Percentiles rank a stretch among this genome's conserved stretches.
Evolutionary conservation across 2,797 vertebrate genomes (phyloP).

Genomic region (Microctenopoma steveboyesi): DNA sequence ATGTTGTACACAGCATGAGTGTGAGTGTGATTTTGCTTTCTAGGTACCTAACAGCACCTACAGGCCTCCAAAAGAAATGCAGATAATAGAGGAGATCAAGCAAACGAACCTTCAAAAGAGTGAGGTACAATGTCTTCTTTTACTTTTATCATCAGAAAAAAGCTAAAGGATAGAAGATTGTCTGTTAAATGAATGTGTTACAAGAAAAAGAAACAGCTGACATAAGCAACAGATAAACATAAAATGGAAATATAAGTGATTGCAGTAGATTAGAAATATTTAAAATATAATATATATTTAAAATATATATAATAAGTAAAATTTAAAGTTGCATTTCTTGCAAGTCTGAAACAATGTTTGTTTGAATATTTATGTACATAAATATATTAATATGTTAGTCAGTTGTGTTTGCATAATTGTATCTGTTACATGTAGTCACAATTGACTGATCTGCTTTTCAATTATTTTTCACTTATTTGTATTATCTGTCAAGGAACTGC

Average conservation of each 20-base stretch:
- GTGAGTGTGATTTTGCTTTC: conserved; percentile 19
- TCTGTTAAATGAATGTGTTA: not conserved
- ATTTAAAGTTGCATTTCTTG: no score
- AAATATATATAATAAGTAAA: no score
- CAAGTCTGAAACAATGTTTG: not conserved
- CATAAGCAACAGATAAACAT: not conserved
- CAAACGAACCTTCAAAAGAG: conserved; percentile 82
- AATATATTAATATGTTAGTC: not conserved
- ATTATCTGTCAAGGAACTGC: conserved; percentile 78
- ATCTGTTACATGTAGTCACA: not conserved
- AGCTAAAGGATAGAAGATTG: not conserved
- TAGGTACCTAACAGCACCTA: conserved; percentile 89
- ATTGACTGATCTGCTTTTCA: no score
- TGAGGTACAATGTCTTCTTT: conserved; percentile 77
- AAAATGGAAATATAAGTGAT: not conserved
- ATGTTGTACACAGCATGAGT: not conserved
- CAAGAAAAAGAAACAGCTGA: not conserved
- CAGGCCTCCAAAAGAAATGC: conserved; percentile 82
- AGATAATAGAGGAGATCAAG: conserved; percentile 82
- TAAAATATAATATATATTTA: not conserved
- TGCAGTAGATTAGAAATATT: not conserved
- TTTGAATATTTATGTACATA: no score
- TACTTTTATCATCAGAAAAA: not conserved
- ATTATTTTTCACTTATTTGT: no score
- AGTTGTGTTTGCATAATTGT: not conserved